Base-by-base conservation (phyloP, 2,797 vertebrate species). In the Gila robusta region DNA sequence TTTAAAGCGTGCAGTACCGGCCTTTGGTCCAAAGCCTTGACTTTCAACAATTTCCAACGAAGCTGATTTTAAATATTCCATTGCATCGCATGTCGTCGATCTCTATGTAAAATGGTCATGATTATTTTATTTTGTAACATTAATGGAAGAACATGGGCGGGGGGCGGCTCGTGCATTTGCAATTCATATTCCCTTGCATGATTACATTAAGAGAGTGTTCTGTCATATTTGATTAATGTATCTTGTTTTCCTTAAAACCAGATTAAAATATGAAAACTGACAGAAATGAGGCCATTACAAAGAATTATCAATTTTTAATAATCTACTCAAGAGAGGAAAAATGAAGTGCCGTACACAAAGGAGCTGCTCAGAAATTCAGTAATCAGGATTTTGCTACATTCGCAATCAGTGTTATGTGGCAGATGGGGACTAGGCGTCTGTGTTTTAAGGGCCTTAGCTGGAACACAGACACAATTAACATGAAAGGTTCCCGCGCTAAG, bases 181-280 rank as follows among this genome's bases (percentile, higher is more conserved):
- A 97, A 98, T 98, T 98, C 98, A 97, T 98, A 98, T 97, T 97
- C 95, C 96, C 94, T 92, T 94, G 95, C 92, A 94, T 97, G 97
- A 98, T 97, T 97, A 97, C 97, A 97, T 98, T 98, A 99, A 96
- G 96, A 96, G 96, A 94, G 94, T 96, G 97, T 97, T 97, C 96
- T 97, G 98, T 98, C 98, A 97, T 96, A 96, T 95, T 95, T 97
- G 97, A 99, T 98, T 97, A 98, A 98, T 98, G 97, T 94, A 91
- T 95, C 93, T 93, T 97, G 97, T 98, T 98, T 98, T 98, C 94
- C 89, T 95, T 96, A 97, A 98, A 98, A 98, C 96, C 93, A 91
- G 91, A 96, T 95, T 96, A 95, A 95, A 95, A 96, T 97, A 97
- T 98, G 95, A 94, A 95, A 97, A 97, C 96, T 96, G 97, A 98